phyloP scores from a whole-genome alignment of 2,888 invertebrate species.

The Dichetophora obliterata region DNA sequence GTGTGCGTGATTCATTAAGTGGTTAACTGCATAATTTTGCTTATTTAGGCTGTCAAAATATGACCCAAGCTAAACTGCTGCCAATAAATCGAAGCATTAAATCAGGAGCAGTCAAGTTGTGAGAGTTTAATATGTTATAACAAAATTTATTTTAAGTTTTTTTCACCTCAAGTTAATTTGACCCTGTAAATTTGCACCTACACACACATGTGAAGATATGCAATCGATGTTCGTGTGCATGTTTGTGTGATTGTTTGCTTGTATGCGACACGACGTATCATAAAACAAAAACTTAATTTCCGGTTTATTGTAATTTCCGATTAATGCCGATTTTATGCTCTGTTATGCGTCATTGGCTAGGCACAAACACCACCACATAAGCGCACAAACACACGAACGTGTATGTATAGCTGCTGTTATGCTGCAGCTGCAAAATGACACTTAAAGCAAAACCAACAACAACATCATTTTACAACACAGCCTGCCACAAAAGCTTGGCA shows the following conservation, averaged over 20 bases:
- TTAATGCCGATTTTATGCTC: conserved; percentile 26
- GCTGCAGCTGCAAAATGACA: neutral
- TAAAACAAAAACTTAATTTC: conserved; percentile 33
- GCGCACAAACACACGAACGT: neutral
- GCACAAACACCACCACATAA: neutral
- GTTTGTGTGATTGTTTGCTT: neutral
- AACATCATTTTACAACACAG: neutral
- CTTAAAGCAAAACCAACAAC: neutral
- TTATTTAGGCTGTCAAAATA: too few species aligned
- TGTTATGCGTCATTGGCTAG: conserved; percentile 17
- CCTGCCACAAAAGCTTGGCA: conserved; percentile 1
- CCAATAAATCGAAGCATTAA: too few species aligned
- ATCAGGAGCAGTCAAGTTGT: too few species aligned
- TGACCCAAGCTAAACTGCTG: too few species aligned
- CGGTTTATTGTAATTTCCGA: conserved; percentile 34
- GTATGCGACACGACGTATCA: neutral
- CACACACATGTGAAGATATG: too few species aligned
- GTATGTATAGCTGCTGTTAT: neutral
- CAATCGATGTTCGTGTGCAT: neutral
- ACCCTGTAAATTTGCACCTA: too few species aligned
- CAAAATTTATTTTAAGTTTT: too few species aligned
- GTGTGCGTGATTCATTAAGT: too few species aligned
- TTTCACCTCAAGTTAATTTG: too few species aligned
- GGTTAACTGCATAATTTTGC: too few species aligned
- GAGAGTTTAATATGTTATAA: too few species aligned